Percentiles rank a stretch among this genome's conserved stretches.
Conservation (phyloP, 2,888 invertebrate genomes). For the Oscheius myriophilus region DNA sequence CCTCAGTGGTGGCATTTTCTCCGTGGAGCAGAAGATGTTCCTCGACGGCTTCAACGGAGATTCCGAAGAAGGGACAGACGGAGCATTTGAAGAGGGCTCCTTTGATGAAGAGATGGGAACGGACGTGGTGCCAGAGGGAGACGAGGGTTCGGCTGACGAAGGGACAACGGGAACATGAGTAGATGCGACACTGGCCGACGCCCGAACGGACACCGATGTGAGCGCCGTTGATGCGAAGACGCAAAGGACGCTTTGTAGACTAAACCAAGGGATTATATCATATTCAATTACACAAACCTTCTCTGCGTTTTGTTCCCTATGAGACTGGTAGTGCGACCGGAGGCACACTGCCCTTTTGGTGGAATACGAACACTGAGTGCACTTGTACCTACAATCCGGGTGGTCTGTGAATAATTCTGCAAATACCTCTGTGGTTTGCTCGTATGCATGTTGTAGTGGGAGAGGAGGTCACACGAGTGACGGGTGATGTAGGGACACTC, state of each 20-base stretch:
- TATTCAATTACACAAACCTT: not conserved
- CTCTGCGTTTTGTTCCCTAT: slow-evolving; percentile 29
- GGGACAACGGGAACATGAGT: slow-evolving; percentile 40
- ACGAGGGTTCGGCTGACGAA: slow-evolving; percentile 33
- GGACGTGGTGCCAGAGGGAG: slow-evolving; percentile 38
- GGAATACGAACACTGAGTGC: slow-evolving; percentile 47
- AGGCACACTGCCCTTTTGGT: slow-evolving; percentile 43
- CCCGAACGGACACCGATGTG: slow-evolving; percentile 32
- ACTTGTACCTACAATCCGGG: slow-evolving; percentile 32
- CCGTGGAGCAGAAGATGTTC: slow-evolving; percentile 27
- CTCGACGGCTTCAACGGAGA: slow-evolving; percentile 16
- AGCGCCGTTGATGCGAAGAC: slow-evolving; percentile 12
- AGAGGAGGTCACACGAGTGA: slow-evolving; percentile 45
- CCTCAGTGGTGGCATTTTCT: slow-evolving; percentile 16
- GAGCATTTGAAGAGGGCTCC: slow-evolving; percentile 21
- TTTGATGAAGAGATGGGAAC: slow-evolving; percentile 11
- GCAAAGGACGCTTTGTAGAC: slow-evolving; percentile 4
- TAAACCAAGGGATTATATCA: slow-evolving; percentile 8
- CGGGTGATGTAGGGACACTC: slow-evolving; percentile 51
- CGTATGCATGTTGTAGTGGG: slow-evolving; percentile 44
- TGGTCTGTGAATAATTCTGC: not conserved
- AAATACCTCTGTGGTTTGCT: slow-evolving; percentile 26
- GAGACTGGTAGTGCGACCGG: slow-evolving; percentile 39
- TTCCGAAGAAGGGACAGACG: slow-evolving; percentile 22
- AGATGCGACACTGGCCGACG: slow-evolving; percentile 32